A percentile compares a stretch with the other conserved stretches of the same genome.
These are phyloP conservation scores for Trachelipus rathkii DNA, from an alignment of 1,140 invertebrate species.

Conservation along the genomic window DNA sequence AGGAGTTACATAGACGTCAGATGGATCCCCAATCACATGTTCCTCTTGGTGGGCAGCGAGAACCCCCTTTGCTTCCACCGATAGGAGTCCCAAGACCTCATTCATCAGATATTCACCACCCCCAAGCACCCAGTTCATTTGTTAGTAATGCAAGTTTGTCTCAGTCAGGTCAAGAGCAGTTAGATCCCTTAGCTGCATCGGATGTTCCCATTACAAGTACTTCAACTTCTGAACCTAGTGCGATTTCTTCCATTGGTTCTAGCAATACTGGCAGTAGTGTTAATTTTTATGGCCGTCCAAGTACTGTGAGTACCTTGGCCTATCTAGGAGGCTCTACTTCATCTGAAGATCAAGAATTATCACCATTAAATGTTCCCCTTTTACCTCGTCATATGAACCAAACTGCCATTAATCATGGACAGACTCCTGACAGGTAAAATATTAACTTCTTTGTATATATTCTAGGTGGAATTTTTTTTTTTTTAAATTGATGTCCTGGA, in stretches of 20 bases:
- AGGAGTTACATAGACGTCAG: constrained; percentile 40
- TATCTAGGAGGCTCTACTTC: too few species aligned
- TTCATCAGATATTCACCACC: constrained; percentile 25
- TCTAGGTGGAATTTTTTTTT: too few species aligned
- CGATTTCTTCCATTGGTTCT: not conserved
- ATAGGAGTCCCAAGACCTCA: constrained; percentile 13
- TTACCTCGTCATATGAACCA: too few species aligned
- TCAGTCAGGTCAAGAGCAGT: constrained; percentile 12
- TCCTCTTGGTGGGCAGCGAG: not conserved
- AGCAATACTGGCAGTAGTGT: not conserved
- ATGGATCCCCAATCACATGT: constrained; percentile 29
- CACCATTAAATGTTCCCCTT: too few species aligned
- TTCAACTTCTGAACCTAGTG: not conserved
- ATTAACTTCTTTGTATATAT: too few species aligned
- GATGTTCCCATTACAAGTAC: constrained; percentile 5
- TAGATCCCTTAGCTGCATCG: constrained; percentile 27
- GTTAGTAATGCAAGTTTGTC: constrained; percentile 24
- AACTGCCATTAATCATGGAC: too few species aligned
- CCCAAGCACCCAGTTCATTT: constrained; percentile 37
- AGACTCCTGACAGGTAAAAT: too few species aligned
- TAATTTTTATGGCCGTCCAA: not conserved
- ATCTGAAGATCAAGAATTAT: too few species aligned
- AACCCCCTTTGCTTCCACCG: not conserved
- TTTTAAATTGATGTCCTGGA: too few species aligned
- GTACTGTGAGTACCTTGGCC: not conserved